A percentile compares a stretch with the other conserved stretches of the same genome.
Conservation (phyloP, 64 coral and sea anemone species). For the Trachythela sp. region DNA sequence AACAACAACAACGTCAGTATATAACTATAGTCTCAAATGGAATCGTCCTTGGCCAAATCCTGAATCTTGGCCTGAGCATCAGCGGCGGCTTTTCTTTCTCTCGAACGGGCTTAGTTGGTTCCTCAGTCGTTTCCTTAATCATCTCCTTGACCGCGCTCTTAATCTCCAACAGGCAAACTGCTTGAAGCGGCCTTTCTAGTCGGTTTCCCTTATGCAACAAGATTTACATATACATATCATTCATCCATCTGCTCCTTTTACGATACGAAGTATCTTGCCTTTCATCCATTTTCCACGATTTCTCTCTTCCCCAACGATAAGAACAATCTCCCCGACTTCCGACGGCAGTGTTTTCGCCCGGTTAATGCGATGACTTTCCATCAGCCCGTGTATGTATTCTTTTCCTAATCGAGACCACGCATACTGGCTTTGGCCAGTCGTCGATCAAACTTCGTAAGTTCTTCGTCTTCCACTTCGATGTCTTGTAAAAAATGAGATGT, state of each 20-base stretch:
- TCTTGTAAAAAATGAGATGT: background rate
- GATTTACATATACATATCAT: too few species aligned
- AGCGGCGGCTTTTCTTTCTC: too few species aligned
- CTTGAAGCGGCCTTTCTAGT: too few species aligned
- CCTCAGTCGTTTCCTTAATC: too few species aligned
- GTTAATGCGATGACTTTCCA: conserved; percentile 64
- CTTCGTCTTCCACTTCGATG: background rate
- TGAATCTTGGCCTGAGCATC: too few species aligned
- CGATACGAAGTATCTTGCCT: conserved; percentile 40
- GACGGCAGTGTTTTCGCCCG: conserved; percentile 18
- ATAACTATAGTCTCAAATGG: too few species aligned
- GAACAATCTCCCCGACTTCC: conserved; percentile 54
- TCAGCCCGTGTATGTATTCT: conserved; percentile 67
- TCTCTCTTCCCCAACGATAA: conserved; percentile 59
- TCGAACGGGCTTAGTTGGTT: too few species aligned
- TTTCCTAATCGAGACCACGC: conserved; percentile 50
- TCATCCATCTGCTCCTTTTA: conserved; percentile 51
- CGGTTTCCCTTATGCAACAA: too few species aligned
- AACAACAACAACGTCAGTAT: too few species aligned
- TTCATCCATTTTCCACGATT: conserved; percentile 72
- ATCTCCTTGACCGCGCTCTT: too few species aligned
- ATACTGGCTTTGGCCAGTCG: conserved; percentile 48
- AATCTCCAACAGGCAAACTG: too few species aligned
- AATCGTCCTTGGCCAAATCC: too few species aligned
- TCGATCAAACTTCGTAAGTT: conserved; percentile 28